Base-by-base conservation (phyloP, 2,113 vertebrate species). In the Callithrix jacchus region DNA sequence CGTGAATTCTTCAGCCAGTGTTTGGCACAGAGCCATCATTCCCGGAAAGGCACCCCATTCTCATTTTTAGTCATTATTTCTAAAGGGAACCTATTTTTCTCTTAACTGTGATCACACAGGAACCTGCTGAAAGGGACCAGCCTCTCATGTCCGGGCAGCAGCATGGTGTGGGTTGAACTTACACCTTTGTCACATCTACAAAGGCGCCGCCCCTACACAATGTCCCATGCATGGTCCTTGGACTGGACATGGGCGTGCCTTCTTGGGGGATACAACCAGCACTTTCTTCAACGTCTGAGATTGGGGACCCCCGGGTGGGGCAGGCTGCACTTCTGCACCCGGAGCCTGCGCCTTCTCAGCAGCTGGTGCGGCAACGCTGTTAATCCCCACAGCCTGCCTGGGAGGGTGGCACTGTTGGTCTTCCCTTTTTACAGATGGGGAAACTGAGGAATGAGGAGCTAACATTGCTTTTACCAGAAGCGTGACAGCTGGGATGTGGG, bases 1-100 rank as follows among this genome's bases (percentile, higher is more conserved):
- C 0, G 0, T 17, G 40, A 8, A 13, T 52, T 58, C 73, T 30
- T 42, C 7, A 6, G 5, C 25, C 11, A 0, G 3, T 1, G 37
- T 32, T 0, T 3, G 5, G 74, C 66, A 6, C 32, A 3, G 45
- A 1, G 16, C 23, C 64, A 1, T 0, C 0, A 0, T 6, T 49
- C 25, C 45, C 40, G 18, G 1, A 56, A 3, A 54, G 20, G 61
- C 25, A 35, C 12, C 37, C 56, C 7, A 32, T 6, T 25, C 2
- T 49, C 30, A 11, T 37, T 23, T 71, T 52, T 2, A 3, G 76
- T 52, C 79, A 3, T 0, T 9, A 3, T 37, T n/a, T 25, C 25
- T 47, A 8, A 30, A 5, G 32, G 30, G 35, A 66, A 27, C 47
- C 2, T 37, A 5, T 40, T 84, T 71, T 47, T 68, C 47, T 40